Evolutionary conservation across 1,140 invertebrate species (phyloP).

Genomic region (Teleogryllus occipitalis): DNA sequence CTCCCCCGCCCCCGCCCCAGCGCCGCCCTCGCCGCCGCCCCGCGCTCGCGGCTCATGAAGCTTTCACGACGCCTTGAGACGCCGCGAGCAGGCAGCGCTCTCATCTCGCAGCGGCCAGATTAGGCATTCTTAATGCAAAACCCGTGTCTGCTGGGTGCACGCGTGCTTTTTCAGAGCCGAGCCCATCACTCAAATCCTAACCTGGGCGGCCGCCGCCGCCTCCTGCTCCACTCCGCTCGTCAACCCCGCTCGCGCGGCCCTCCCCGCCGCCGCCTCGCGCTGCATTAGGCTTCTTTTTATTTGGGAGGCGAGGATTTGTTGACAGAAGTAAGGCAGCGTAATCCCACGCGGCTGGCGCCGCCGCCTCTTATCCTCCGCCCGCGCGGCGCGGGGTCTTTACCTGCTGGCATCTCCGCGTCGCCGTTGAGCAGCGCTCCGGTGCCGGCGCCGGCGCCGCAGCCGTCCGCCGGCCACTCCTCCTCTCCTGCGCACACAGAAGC

Average conservation of each 20-base stretch:
- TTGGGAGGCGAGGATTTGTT: too few relatives aligned
- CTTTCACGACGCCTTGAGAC: slow-evolving; percentile 18
- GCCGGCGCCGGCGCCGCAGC: not conserved
- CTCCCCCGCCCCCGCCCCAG: too few relatives aligned
- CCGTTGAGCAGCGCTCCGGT: not conserved
- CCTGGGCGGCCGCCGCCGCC: not conserved
- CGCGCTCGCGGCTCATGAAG: slow-evolving; percentile 10
- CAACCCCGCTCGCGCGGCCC: too few relatives aligned
- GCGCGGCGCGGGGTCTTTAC: too few relatives aligned
- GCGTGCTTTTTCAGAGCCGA: slow-evolving; percentile 10
- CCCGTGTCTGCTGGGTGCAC: slow-evolving; percentile 17
- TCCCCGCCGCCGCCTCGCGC: too few relatives aligned
- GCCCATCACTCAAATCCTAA: slow-evolving; percentile 21
- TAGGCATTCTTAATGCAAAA: slow-evolving; percentile 24
- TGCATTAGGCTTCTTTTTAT: too few relatives aligned
- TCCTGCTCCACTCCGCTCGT: not conserved
- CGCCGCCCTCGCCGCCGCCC: too few relatives aligned
- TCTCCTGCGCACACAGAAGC: slow-evolving; percentile 7
- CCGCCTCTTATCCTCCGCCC: too few relatives aligned
- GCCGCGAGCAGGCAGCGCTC: slow-evolving; percentile 12
- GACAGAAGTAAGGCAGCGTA: too few relatives aligned
- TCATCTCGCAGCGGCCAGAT: slow-evolving; percentile 20
- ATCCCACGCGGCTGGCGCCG: too few relatives aligned
- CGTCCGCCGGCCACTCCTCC: not conserved
- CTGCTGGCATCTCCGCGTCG: too few relatives aligned